Base-by-base conservation (phyloP, 2,797 vertebrate species). In the Danio jaintianensis region DNA sequence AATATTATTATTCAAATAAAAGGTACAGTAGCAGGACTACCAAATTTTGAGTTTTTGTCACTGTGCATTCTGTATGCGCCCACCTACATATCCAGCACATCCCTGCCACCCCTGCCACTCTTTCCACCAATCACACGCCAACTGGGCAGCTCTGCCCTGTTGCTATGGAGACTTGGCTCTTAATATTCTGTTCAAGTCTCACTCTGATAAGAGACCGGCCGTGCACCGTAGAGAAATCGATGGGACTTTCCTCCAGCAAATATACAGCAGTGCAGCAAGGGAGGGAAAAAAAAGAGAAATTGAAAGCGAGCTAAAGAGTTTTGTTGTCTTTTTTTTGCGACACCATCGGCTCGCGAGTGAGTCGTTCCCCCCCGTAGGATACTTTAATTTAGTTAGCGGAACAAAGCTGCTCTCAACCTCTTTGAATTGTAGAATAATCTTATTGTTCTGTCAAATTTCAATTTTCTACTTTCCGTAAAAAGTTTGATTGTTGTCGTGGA, bases 111-210 rank as follows among this genome's bases (percentile, higher is more conserved):
- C 53, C 67, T 73, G 63, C 79, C 40, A 58, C 85, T 82, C 86
- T 82, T 76, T 85, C 81, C 70, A 80, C 91, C 93, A 92, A 92
- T 92, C 87, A 15, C 84, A 8, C n/a, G 20, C 61, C 84, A 50
- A 74, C 85, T 88, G 86, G 88, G 90, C 88, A 90, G 88, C 90
- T 88, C 89, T 85, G 81, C 82, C 90, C 85, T 91, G 92, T 94
- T 93, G 92, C 93, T 89, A 93, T 94, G 91, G 93, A 79, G 88
- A 94, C 93, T 90, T 61, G 88, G 89, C 89, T 92, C 91, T 95
- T 94, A 93, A 93, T 93, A 94, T 95, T 93, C 93, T 68, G 62
- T 79, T 82, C 81, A 88, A 91, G 93, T 93, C 92, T 92, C 85
- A 84, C 86, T 64, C 86, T 78, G 88, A 85, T 85, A 75, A 85